Evolutionary conservation across 2,113 vertebrate species (phyloP).

Genomic region (Felis chaus): DNA sequence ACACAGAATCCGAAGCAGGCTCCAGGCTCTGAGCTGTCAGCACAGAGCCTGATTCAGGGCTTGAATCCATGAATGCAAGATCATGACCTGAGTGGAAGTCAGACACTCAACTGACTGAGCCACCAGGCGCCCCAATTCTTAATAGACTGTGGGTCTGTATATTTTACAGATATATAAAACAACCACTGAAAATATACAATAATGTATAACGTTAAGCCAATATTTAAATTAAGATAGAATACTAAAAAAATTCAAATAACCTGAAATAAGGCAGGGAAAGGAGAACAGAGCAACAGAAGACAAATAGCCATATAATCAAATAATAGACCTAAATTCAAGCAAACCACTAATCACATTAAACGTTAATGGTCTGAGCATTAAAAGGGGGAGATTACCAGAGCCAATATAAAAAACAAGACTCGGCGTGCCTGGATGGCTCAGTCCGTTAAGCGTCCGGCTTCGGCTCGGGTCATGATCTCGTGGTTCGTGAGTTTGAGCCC

Average conservation of each 20-base stretch:
- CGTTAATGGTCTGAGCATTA: not conserved
- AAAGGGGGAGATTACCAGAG: not conserved
- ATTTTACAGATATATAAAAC: not conserved
- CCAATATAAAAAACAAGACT: not conserved
- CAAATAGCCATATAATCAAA: not conserved
- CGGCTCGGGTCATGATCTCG: no score
- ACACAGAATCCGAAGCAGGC: no score
- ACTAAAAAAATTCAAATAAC: not conserved
- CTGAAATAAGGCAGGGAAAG: not conserved
- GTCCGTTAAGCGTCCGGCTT: no score
- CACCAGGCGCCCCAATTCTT: not conserved
- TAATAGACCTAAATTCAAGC: not conserved
- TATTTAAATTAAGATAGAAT: not conserved
- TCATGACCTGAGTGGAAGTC: no score
- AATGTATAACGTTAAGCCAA: not conserved
- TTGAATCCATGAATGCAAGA: no score
- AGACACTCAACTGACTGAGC: no score
- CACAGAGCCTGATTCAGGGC: no score
- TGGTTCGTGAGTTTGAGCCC: no score
- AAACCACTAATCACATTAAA: not conserved
- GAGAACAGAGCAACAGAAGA: not conserved
- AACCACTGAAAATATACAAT: not conserved
- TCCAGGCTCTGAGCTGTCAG: no score
- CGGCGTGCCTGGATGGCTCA: not conserved
- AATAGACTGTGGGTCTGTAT: not conserved